Conservation (phyloP, 53 echinoderm and acorn worm species). For the Antedon mediterranea region DNA sequence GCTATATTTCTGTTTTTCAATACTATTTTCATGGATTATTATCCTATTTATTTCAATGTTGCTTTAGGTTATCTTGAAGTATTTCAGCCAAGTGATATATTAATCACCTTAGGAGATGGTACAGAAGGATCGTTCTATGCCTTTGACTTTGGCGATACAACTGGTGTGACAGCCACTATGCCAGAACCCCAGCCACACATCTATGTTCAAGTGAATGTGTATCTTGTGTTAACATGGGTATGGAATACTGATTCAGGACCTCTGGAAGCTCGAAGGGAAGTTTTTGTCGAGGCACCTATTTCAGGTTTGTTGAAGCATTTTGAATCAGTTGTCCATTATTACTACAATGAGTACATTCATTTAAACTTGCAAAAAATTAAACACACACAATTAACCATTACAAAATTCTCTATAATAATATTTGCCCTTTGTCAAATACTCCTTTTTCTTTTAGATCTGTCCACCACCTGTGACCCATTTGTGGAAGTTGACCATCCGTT, state of each 20-base stretch:
- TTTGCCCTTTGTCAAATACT: too few relatives aligned
- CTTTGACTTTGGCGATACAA: conserved; percentile 56
- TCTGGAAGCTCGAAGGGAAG: conserved; percentile 45
- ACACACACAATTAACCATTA: too few relatives aligned
- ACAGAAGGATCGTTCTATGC: conserved; percentile 25
- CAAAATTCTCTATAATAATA: too few relatives aligned
- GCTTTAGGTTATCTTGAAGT: conserved; percentile 44
- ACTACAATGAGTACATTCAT: neutral
- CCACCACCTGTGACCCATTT: conserved; percentile 29
- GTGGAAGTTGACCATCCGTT: conserved; percentile 41
- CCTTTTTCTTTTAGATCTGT: conserved; percentile 24
- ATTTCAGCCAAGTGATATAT: conserved; percentile 27
- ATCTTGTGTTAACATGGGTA: conserved; percentile 37
- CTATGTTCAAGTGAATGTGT: conserved; percentile 43
- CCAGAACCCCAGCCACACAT: conserved; percentile 36
- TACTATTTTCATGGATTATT: too few relatives aligned
- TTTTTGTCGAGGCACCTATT: conserved; percentile 51
- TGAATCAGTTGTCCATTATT: neutral
- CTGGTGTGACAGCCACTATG: conserved; percentile 13
- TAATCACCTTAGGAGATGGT: conserved; percentile 36
- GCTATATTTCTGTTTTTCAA: too few relatives aligned
- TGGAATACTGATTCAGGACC: conserved; percentile 45
- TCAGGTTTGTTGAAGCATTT: conserved; percentile 18
- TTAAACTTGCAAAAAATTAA: too few relatives aligned
- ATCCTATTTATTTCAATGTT: too few relatives aligned